Conservation (phyloP, 2,888 invertebrate genomes). For the Cheilosia vernalis region DNA sequence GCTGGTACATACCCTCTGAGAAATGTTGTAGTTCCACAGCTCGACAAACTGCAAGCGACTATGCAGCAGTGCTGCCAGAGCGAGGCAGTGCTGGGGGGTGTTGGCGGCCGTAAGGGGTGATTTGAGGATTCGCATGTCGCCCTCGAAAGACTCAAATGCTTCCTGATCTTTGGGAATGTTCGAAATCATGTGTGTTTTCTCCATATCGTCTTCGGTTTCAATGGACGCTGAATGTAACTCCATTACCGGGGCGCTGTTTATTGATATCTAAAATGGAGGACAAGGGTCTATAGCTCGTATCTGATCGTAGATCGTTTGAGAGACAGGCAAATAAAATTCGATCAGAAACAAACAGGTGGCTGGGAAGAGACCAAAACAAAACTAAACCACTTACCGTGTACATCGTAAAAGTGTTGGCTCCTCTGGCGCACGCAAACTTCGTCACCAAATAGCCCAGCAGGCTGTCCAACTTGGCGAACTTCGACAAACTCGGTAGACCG, state of each 20-base stretch:
- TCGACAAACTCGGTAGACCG: conserved; percentile 82
- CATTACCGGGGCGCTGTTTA: conserved; percentile 20
- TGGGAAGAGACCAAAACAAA: not conserved
- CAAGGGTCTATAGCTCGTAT: not conserved
- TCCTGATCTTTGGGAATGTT: conserved; percentile 51
- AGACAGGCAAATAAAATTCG: too few relatives aligned
- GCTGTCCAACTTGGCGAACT: conserved; percentile 79
- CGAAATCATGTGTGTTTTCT: conserved; percentile 24
- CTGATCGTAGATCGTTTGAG: not conserved
- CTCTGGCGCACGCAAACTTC: conserved; percentile 78
- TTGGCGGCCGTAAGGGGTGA: conserved; percentile 15
- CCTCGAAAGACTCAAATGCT: conserved; percentile 48
- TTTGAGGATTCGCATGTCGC: conserved; percentile 48
- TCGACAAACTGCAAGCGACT: conserved; percentile 69
- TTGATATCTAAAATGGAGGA: conserved; percentile 47
- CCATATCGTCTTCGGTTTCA: conserved; percentile 5
- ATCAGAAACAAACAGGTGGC: too few relatives aligned
- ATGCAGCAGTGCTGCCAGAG: conserved; percentile 72
- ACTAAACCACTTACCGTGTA: conserved; percentile 57
- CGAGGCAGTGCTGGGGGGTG: conserved; percentile 44
- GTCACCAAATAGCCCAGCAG: conserved; percentile 79
- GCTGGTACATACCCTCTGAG: conserved; percentile 56
- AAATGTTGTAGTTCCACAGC: conserved; percentile 66
- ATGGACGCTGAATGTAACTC: not conserved
- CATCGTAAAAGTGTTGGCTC: conserved; percentile 60